Evolutionary conservation across 2,113 vertebrate genomes (phyloP).

Genomic region (Charadrius vociferus): DNA sequence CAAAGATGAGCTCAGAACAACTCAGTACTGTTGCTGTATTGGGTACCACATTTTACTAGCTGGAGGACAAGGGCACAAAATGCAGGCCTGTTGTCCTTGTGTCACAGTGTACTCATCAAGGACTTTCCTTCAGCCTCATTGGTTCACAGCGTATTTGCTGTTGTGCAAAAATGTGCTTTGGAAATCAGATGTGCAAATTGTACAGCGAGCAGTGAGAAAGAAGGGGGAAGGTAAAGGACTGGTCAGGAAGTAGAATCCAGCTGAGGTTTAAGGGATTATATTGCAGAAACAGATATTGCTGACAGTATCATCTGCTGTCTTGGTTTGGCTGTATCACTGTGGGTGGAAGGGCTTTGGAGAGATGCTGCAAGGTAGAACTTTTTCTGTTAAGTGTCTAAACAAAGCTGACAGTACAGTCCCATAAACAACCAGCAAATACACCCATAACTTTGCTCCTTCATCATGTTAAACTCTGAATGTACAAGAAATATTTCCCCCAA

Average conservation of each 20-base stretch:
- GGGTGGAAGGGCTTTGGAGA: background rate
- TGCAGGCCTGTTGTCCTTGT: background rate
- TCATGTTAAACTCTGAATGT: background rate
- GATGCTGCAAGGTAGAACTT: background rate
- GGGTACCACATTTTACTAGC: background rate
- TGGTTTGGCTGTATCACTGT: background rate
- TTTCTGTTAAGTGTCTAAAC: background rate
- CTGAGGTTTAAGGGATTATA: background rate
- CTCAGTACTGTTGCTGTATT: background rate
- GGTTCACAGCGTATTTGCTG: background rate
- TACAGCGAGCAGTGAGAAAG: background rate
- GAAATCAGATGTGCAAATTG: background rate
- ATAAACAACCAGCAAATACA: background rate
- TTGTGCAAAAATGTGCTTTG: background rate
- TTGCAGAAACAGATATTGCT: background rate
- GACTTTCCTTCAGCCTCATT: background rate
- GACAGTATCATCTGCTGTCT: accelerated
- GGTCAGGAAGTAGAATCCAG: background rate
- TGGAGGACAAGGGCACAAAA: background rate
- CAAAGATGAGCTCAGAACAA: background rate
- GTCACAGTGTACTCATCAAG: background rate
- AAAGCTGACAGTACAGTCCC: background rate
- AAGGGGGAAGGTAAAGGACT: background rate
- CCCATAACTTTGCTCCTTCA: background rate
- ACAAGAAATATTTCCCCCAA: background rate